These are phyloP conservation scores for Archips xylosteana DNA, from an alignment of 2,888 invertebrate species.

Conservation along the genomic window DNA sequence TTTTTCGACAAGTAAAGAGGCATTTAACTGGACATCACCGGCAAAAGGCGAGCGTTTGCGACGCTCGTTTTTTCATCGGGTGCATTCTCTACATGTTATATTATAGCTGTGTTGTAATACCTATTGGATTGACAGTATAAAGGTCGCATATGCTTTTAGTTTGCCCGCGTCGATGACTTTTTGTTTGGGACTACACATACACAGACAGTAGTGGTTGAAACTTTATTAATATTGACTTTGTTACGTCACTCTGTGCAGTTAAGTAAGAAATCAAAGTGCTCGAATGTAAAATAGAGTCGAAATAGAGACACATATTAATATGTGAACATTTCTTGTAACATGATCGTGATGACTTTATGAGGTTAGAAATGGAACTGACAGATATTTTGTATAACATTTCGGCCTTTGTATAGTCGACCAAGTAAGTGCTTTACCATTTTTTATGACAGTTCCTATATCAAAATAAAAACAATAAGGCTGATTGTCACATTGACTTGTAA, in stretches of 20 bases:
- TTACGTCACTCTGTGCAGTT: not conserved
- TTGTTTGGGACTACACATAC: slow-evolving; percentile 9
- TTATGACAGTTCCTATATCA: too few relatives aligned
- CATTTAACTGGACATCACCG: too few relatives aligned
- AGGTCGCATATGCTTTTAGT: slow-evolving; percentile 36
- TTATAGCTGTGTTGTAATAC: not conserved
- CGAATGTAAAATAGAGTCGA: not conserved
- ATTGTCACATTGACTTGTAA: too few relatives aligned
- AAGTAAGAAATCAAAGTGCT: not conserved
- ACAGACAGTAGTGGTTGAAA: not conserved
- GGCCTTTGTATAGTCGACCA: too few relatives aligned
- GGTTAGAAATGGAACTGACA: too few relatives aligned
- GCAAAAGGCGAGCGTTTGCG: not conserved
- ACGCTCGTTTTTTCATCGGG: not conserved
- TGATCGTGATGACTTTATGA: too few relatives aligned
- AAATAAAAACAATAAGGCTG: too few relatives aligned
- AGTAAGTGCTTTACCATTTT: too few relatives aligned
- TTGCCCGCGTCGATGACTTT: slow-evolving; percentile 25
- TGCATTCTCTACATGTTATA: not conserved
- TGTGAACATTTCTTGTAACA: too few relatives aligned
- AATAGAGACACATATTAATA: too few relatives aligned
- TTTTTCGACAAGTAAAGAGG: too few relatives aligned
- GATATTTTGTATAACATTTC: too few relatives aligned
- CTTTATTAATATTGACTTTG: slow-evolving; percentile 2
- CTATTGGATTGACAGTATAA: slow-evolving; percentile 27